These are phyloP conservation scores for Coluber constrictor DNA, from an alignment of 2,797 vertebrate genomes.

Conservation along the genomic window DNA sequence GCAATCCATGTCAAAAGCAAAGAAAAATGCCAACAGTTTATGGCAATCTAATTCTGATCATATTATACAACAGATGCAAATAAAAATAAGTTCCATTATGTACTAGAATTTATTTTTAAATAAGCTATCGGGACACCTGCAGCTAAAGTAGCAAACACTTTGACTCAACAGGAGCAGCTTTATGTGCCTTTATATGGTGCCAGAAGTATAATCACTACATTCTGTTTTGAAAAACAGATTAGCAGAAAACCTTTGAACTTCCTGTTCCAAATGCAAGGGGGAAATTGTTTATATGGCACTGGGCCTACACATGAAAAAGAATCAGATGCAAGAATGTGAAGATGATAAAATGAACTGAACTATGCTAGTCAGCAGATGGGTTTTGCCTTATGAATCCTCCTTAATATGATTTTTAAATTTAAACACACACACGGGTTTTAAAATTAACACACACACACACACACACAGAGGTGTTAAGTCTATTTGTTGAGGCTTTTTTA, in stretches of 20 bases:
- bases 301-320: slow-evolving; percentile 22
- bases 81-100: slow-evolving; percentile 2
- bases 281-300: slow-evolving; percentile 16
- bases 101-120: slow-evolving; percentile 23
- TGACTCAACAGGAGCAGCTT: slow-evolving; percentile 42
- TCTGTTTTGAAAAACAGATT: slow-evolving; percentile 44
- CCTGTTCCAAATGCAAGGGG: slow-evolving; percentile 25
- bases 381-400: neutral
- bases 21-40: slow-evolving; percentile 21
- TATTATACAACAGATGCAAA: neutral
- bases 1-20: neutral
- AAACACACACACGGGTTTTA: neutral
- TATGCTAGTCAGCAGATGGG: neutral
- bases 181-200: slow-evolving; percentile 29
- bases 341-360: neutral
- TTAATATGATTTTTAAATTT: neutral
- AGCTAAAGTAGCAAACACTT: slow-evolving; percentile 21
- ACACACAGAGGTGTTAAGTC: neutral
- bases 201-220: slow-evolving; percentile 17
- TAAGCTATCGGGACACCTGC: slow-evolving; percentile 15
- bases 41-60: neutral
- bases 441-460: neutral
- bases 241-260: slow-evolving; percentile 32
- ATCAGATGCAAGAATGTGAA: neutral
- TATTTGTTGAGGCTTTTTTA: neutral